Percentiles rank a stretch among this genome's conserved stretches.
Conservation (phyloP, 2,113 vertebrate species). For the Marmota monax region DNA sequence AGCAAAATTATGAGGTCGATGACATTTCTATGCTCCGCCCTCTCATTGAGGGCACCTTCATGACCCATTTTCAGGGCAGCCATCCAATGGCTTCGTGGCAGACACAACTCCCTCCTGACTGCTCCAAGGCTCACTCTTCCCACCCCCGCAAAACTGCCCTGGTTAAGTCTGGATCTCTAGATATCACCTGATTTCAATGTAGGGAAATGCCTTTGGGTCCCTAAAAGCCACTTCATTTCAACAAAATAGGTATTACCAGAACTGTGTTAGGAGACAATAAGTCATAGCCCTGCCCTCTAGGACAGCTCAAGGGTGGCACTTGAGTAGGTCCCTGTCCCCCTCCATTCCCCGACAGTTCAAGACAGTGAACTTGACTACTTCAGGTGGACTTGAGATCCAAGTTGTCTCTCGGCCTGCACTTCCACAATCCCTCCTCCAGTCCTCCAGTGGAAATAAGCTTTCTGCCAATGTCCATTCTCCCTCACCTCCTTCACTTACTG, state of each 20-base stretch:
- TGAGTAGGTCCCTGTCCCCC: neutral
- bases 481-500: neutral
- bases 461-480: neutral
- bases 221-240: slow-evolving; percentile 57
- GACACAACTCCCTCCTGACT: slow-evolving; percentile 79
- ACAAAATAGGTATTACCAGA: slow-evolving; percentile 51
- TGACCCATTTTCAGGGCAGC: slow-evolving; percentile 76
- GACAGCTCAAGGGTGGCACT: neutral
- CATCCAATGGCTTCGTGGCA: slow-evolving; percentile 77
- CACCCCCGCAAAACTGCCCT: slow-evolving; percentile 70
- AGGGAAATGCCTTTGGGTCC: slow-evolving; percentile 67
- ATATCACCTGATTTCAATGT: slow-evolving; percentile 76
- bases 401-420: slow-evolving; percentile 55
- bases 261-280: neutral
- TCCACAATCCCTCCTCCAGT: neutral
- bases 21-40: slow-evolving; percentile 65
- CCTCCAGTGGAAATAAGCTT: neutral
- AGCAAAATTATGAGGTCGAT: slow-evolving; percentile 77
- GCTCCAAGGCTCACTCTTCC: slow-evolving; percentile 43
- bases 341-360: neutral
- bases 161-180: slow-evolving; percentile 72
- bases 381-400: slow-evolving; percentile 24
- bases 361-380: neutral
- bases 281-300: neutral
- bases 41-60: slow-evolving; percentile 64